Base-by-base conservation (phyloP, 1,140 invertebrate genomes). In the Eumaeus atala region DNA sequence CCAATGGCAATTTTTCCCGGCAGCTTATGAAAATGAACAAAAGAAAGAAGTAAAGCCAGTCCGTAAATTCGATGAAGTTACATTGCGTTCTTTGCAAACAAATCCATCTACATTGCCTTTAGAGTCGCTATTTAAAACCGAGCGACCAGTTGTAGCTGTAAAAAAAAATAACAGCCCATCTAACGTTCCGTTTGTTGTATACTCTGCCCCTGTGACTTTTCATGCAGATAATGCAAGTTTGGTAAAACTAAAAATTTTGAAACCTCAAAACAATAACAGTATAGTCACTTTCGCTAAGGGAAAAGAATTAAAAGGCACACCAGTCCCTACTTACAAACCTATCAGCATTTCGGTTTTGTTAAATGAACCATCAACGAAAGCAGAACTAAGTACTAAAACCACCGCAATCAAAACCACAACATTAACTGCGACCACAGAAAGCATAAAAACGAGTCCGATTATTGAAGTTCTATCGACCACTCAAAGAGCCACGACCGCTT, bases 61-160 rank as follows among this genome's bases (percentile, higher is more conserved):
- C 11, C 76, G 74, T 52, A 75, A 40, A 38, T 77, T 77, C 61
- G 77, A 86, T 47, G 61, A 80, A 37, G 66, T 84, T 37, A 83
- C 84, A 12, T 79, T 77, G 14, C 72, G 77, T n/a, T 63, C 67
- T 9, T 69, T 75, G 56, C 52, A 61, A 48, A 73, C 85, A 16
- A 89, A 92, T 74, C 89, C 89, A 1, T 91, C 91, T 0, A 92
- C 91, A 6, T 89, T 92, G 58, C 80, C 91, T 28, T 71, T 92
- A 59, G 90, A 92, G 77, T 90, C 86, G 5, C 69, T 92, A 16
- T 92, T 92, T 63, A 89, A 90, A 70, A 88, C 87, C 8, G 87
- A 89, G 34, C 85, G 60, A 56, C 76, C 74, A 3, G 44, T 66
- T 10, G 70, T 56, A 37, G 56, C 70, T n/a, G n/a, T 12, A 71